Evolutionary conservation across 2,888 invertebrate species (phyloP).

Genomic region (Bimastos eiseni): DNA sequence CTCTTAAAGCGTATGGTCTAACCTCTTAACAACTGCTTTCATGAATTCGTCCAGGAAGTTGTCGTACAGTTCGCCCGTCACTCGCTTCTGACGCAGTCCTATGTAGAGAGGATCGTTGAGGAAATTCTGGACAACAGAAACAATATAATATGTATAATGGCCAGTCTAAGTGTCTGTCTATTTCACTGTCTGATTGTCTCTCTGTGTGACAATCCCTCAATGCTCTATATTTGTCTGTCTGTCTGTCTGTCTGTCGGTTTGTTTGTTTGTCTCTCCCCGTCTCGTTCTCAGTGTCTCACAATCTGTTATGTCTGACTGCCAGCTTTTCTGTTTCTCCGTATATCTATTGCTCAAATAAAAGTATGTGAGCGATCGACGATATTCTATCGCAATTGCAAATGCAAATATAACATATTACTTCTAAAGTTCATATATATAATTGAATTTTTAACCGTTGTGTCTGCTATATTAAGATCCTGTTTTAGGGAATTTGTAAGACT

Average conservation of each 20-base stretch:
- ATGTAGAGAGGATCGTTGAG: slow-evolving; percentile 71
- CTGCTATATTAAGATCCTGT: no score
- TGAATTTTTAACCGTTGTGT: no score
- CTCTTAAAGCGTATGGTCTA: no score
- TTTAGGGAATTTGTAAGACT: no score
- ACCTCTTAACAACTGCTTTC: slow-evolving; percentile 76
- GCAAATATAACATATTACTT: no score
- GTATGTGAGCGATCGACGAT: no score
- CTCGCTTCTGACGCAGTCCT: slow-evolving; percentile 82
- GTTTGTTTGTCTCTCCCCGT: neutral
- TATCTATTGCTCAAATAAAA: no score
- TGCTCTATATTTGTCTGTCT: neutral
- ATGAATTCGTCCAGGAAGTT: slow-evolving; percentile 96
- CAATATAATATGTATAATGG: neutral
- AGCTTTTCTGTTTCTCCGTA: neutral
- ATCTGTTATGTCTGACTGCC: neutral
- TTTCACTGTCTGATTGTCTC: neutral
- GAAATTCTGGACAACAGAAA: neutral
- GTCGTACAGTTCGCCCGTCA: slow-evolving; percentile 83
- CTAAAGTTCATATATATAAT: no score
- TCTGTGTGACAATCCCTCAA: no score
- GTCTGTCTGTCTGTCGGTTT: neutral
- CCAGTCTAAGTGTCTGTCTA: neutral
- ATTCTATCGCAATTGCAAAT: no score
- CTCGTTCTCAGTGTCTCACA: neutral